Base-by-base conservation (phyloP, 2,797 vertebrate species). In the Danio tinwini region DNA sequence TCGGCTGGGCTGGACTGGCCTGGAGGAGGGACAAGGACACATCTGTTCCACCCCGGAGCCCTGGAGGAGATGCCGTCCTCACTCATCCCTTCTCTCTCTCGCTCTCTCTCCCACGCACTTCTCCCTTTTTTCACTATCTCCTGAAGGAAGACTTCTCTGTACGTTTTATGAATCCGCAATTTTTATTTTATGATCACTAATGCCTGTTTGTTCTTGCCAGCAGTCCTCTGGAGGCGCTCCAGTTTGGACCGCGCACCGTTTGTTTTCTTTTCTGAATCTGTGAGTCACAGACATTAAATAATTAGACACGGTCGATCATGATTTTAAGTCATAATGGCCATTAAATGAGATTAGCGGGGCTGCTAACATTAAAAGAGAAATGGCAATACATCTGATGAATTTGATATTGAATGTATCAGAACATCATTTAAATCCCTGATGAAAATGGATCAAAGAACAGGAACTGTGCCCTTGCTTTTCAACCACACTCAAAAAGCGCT, bases 21-120 rank as follows among this genome's bases (percentile, higher is more conserved):
- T 68, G 47, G 79, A 0, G 53, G 65, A 81, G 82, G 81, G 71
- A 86, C 88, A 87, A 78, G 87, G 87, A 87, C 90, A 87, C 84
- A 83, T 88, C 89, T 92, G 90, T 63, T 82, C 87, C 82, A 81
- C 74, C 86, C 73, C 4, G 69, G 55, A 81, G 81, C 80, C 86
- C 85, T 78, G 40, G 29, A 86, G 85, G 84, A 81, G 83, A 71
- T 64, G 42, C 81, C 44, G 39, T 77, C 59, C 80, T 81, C 62
- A 53, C 63, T 58, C 5, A 2, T 47, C 37, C 63, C 59, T 69
- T 44, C 58, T 64, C 42, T 59, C 76, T 55, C 58, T 58, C 5
- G 1, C 42, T 49, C 58, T 62, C 74, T 47, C 42, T 45, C 64
- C 21, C 49, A 59, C 42, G 19, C 53, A 49, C 67, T 61, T 79